Percentiles rank a stretch among this genome's conserved stretches.
Evolutionary conservation across 2,113 vertebrate genomes (phyloP).

Genomic region (Cepphus grylle): DNA sequence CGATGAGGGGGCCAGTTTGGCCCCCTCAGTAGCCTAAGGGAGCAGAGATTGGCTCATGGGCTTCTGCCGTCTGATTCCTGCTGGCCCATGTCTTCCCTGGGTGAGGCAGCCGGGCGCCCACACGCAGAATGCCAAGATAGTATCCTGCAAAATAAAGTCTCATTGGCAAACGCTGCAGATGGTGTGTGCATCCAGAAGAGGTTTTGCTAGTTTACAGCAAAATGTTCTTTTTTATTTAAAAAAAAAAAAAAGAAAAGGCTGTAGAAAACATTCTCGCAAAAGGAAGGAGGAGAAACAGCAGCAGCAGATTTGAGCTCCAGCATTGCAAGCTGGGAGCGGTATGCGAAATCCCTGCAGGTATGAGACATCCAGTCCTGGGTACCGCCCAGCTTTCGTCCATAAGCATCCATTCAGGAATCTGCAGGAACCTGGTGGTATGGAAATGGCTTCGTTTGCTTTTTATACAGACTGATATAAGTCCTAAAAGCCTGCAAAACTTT

Average conservation of each 20-base stretch:
- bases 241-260: background rate
- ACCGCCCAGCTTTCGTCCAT: background rate
- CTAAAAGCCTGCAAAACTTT: background rate
- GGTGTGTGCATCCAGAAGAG: background rate
- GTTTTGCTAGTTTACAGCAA: constrained; percentile 16
- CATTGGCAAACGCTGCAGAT: background rate
- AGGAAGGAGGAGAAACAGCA: background rate
- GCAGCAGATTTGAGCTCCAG: background rate
- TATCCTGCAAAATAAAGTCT: background rate
- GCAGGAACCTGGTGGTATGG: background rate
- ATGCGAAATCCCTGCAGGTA: background rate
- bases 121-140: background rate
- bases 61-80: background rate
- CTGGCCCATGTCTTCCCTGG: background rate
- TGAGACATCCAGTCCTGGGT: fast-evolving
- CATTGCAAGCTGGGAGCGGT: background rate
- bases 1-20: background rate
- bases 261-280: background rate
- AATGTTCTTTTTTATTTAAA: background rate
- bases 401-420: background rate
- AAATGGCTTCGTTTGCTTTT: background rate
- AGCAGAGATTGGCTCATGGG: background rate
- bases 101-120: background rate
- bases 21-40: background rate
- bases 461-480: background rate